Base-by-base conservation (phyloP, 2,113 vertebrate species). In the Acinonyx jubatus region DNA sequence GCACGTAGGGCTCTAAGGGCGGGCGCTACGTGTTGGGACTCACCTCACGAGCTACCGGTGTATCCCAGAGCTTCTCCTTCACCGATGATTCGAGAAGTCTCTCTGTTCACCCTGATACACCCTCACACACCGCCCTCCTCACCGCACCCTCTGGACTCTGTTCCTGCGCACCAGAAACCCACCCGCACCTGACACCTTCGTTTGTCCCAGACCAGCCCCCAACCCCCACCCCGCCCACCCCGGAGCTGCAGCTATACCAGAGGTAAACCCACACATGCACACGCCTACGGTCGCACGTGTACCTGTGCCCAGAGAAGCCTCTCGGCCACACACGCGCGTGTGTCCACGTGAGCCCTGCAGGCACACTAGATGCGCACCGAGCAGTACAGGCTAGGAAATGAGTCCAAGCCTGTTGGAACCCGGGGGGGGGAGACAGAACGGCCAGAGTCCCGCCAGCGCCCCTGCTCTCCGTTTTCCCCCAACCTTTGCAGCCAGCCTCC, bases 261-360 rank as follows among this genome's bases (percentile, higher is more conserved):
- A 55, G 36, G 29, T 13, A 86, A 69, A 57, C 23, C 48, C n/a
- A 7, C 2, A 41, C 41, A 90, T 33, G 3, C 9, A 45, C n/a
- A 33, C 14, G 10, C 45, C 23, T 3, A 18, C 27, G 52, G 33
- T n/a, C 29, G n/a, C 48, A 15, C 27, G 36, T 4, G 12, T 13
- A 25, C 33, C 45, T 74, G 9, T 50, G 52, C 61, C 78, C n/a
- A 27, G 9, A n/a, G 27, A 50, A 3, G 80, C 79, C 50, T 55
- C 38, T 23, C 31, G 16, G 9, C 5, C 11, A 45, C 13, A 81
- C 31, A 48, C 13, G 3, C 0, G 1, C 7, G 2, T 2, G 12
- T 48, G 10, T 21, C 50, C n/a, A 3, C 19, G 2, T 4, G 13
- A 45, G 19, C 31, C 45, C 31, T 55, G 15, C 4, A 4, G 3